A percentile compares a stretch with the other conserved stretches of the same genome.
Evolutionary conservation across 1,140 invertebrate species (phyloP).

Genomic region (Pogonomyrmex barbatus): DNA sequence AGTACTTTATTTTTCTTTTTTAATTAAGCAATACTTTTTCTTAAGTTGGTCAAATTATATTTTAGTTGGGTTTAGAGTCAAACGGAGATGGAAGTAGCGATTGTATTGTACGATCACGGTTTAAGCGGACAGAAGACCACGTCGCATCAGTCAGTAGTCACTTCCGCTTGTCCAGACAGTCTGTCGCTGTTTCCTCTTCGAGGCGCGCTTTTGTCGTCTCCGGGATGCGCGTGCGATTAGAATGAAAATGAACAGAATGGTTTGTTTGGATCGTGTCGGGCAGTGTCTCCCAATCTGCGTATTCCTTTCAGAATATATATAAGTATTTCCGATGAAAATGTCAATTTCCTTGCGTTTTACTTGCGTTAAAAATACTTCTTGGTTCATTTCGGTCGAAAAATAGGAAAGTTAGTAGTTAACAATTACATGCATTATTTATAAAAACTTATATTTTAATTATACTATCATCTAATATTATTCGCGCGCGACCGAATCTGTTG

Average conservation of each 20-base stretch:
- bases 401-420: not conserved
- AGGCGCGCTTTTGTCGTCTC: slow-evolving; percentile 62
- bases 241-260: slow-evolving; percentile 65
- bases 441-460: not conserved
- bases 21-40: too few relatives aligned
- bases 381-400: not conserved
- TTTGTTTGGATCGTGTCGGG: slow-evolving; percentile 18
- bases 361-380: not conserved
- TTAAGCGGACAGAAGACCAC: slow-evolving; percentile 55
- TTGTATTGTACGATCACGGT: slow-evolving; percentile 24
- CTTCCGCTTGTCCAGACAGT: slow-evolving; percentile 72
- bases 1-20: not conserved
- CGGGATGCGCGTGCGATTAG: slow-evolving; percentile 55
- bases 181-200: slow-evolving; percentile 67
- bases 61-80: not conserved
- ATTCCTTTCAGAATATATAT: not conserved
- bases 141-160: slow-evolving; percentile 58
- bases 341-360: not conserved
- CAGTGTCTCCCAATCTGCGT: slow-evolving; percentile 9
- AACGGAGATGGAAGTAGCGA: slow-evolving; percentile 8
- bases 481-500: not conserved
- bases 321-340: not conserved
- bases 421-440: not conserved
- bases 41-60: not conserved
- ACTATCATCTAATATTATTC: not conserved